phyloP scores from a whole-genome alignment of 2,113 vertebrate genomes.

The Nesogale talazaci region DNA sequence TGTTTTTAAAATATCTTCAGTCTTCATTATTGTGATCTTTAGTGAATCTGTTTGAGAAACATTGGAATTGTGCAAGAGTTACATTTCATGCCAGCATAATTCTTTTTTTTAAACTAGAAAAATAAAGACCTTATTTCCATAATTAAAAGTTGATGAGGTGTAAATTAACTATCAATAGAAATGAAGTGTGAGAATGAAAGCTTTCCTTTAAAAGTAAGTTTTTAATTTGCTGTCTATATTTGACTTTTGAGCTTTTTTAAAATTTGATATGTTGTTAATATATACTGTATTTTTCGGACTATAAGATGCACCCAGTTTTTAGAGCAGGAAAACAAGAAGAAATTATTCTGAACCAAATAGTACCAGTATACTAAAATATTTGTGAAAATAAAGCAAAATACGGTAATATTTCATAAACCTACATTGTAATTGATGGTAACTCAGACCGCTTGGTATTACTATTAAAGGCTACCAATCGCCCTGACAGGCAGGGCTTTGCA shows the following conservation, averaged over 20 bases:
- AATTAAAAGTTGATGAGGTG: neutral
- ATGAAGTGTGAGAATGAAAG: neutral
- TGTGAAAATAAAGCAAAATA: too few species aligned
- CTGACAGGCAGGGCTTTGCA: too few species aligned
- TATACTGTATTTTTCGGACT: too few species aligned
- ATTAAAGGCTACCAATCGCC: too few species aligned
- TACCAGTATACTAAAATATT: too few species aligned
- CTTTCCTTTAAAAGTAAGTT: neutral
- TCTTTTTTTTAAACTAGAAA: conserved; percentile 23
- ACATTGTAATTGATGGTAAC: too few species aligned
- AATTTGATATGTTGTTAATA: neutral
- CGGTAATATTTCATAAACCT: too few species aligned
- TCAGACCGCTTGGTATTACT: too few species aligned
- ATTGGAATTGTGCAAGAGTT: neutral
- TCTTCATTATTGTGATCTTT: conserved; percentile 26
- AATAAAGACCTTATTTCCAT: neutral
- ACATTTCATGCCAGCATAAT: neutral
- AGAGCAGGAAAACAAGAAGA: too few species aligned
- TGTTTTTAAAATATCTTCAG: neutral
- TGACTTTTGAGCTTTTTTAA: neutral
- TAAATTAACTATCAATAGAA: neutral
- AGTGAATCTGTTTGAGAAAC: conserved; percentile 33
- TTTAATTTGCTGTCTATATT: conserved; percentile 15
- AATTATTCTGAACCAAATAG: too few species aligned
- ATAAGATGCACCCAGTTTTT: too few species aligned